phyloP scores from a whole-genome alignment of 1,140 invertebrate genomes.

The Ceratitis capitata region DNA sequence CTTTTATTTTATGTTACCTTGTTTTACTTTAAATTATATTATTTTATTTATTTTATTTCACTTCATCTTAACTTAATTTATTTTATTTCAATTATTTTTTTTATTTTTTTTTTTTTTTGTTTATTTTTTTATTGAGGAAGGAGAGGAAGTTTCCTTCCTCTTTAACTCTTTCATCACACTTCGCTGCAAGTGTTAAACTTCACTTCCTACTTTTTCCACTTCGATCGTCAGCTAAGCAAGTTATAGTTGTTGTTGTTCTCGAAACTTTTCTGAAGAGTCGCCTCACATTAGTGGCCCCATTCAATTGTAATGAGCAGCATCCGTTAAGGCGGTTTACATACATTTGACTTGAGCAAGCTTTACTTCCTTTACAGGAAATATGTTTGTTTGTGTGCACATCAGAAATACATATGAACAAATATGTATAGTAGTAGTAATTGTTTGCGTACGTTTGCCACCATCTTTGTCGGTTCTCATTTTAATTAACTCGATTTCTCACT shows the following conservation, averaged over 20 bases:
- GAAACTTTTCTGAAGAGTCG: background rate
- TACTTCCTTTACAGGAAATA: background rate
- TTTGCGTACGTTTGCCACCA: background rate
- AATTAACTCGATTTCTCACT: conserved; percentile 65
- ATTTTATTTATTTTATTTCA: no score
- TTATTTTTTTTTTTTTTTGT: no score
- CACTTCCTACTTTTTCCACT: conserved; percentile 39
- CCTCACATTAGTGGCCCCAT: background rate
- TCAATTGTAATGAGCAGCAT: conserved; percentile 60
- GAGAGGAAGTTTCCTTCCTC: background rate
- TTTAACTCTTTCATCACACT: conserved; percentile 56
- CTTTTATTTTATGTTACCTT: background rate
- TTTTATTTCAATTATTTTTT: no score
- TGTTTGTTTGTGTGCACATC: background rate
- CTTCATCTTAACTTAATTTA: no score
- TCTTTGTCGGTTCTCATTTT: conserved; percentile 46
- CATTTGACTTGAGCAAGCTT: conserved; percentile 14
- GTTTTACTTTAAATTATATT: no score
- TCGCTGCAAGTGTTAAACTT: conserved; percentile 51
- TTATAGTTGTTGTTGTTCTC: conserved; percentile 37
- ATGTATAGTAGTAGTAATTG: background rate
- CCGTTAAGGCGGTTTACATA: conserved; percentile 47
- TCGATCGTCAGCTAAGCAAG: background rate
- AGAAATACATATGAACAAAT: background rate
- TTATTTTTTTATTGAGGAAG: no score